Evolutionary conservation across 1,140 invertebrate species (phyloP).

Genomic region (Drosophila paulistorum): DNA sequence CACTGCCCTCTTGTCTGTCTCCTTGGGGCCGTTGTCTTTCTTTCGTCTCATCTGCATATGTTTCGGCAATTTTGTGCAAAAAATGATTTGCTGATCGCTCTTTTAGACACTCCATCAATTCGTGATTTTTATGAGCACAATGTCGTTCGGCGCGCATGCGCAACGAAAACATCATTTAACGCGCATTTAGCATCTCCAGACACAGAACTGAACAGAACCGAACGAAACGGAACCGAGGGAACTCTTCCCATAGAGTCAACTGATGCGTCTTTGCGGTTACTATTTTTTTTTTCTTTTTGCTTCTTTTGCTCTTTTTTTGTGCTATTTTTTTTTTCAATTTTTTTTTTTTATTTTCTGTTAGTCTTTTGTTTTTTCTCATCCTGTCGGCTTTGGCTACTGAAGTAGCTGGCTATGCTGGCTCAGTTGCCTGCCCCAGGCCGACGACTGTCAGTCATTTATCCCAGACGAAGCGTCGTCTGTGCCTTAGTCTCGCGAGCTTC

Average conservation of each 20-base stretch:
- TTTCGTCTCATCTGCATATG: conserved; percentile 71
- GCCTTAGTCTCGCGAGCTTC: conserved; percentile 30
- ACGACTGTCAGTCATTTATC: conserved; percentile 76
- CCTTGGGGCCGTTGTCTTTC: conserved; percentile 20
- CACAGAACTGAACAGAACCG: conserved; percentile 1
- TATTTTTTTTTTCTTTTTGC: conserved; percentile 18
- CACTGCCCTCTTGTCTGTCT: no score
- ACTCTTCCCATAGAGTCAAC: conserved; percentile 9
- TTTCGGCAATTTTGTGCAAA: conserved; percentile 79
- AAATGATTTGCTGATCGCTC: conserved; percentile 82
- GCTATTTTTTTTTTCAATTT: conserved; percentile 18
- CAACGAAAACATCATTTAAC: conserved; percentile 81
- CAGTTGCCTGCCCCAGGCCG: conserved; percentile 50
- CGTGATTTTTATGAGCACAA: conserved; percentile 83
- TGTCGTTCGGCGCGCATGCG: conserved; percentile 71
- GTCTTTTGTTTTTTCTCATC: conserved; percentile 30
- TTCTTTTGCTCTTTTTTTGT: not conserved
- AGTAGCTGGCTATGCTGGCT: conserved; percentile 66
- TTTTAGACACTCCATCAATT: conserved; percentile 82
- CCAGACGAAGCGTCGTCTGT: conserved; percentile 57
- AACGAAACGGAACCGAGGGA: conserved; percentile 3
- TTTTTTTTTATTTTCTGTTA: conserved; percentile 22
- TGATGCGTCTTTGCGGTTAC: conserved; percentile 11
- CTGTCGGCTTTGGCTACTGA: conserved; percentile 70
- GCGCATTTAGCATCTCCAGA: conserved; percentile 65